These are phyloP conservation scores for Rhabditoides inermis DNA, from an alignment of 2,888 invertebrate genomes.

Conservation along the genomic window DNA sequence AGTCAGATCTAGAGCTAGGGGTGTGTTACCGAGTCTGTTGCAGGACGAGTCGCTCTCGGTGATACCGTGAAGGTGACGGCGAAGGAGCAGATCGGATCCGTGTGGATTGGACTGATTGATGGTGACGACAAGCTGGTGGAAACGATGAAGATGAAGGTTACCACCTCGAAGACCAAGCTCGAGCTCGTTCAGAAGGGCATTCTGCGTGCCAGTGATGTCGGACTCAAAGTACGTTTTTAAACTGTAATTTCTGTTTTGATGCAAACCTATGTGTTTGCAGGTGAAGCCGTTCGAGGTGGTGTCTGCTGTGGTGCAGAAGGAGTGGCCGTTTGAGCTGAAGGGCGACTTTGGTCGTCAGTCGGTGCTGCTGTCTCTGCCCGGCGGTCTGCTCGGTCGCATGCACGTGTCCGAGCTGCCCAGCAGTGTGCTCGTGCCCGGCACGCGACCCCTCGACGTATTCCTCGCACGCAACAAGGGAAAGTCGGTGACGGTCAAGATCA, in stretches of 20 bases:
- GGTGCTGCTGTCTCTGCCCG: no score
- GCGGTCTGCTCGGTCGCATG: no score
- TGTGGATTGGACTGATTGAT: background rate
- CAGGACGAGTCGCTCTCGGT: background rate
- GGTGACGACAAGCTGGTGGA: background rate
- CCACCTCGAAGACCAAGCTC: background rate
- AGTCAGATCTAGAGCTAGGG: no score
- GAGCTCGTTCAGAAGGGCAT: conserved; percentile 8
- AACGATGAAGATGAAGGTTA: no score
- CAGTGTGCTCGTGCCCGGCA: conserved; percentile 4
- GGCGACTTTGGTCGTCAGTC: no score
- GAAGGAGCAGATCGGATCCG: background rate
- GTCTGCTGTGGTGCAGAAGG: no score
- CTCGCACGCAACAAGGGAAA: conserved; percentile 15
- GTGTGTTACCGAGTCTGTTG: background rate
- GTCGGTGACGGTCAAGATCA: conserved; percentile 10
- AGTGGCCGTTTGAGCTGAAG: no score
- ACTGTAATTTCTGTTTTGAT: no score
- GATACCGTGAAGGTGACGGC: background rate
- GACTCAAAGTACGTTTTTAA: no score
- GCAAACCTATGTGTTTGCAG: no score
- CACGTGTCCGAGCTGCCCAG: conserved; percentile 25
- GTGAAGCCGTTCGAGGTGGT: no score
- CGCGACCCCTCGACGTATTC: conserved; percentile 15
- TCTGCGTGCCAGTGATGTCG: no score